These are phyloP conservation scores for Alviniconcha marisindica DNA, from an alignment of 1,140 invertebrate species.

Conservation along the genomic window DNA sequence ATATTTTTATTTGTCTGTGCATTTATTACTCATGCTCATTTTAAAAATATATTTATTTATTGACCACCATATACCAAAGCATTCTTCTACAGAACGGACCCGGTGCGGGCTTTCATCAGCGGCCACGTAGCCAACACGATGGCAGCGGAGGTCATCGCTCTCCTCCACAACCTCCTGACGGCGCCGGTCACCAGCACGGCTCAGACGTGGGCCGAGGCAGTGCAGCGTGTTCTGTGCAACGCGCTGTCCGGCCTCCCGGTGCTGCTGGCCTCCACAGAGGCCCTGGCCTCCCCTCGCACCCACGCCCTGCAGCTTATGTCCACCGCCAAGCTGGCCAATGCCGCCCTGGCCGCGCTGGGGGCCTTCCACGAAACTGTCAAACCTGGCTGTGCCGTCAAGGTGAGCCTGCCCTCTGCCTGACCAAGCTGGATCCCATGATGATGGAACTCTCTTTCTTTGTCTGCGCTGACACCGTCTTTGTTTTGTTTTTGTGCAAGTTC, in stretches of 20 bases:
- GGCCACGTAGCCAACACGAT: slow-evolving; percentile 76
- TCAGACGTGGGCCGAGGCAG: slow-evolving; percentile 72
- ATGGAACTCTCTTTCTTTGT: too few relatives aligned
- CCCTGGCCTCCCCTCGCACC: slow-evolving; percentile 63
- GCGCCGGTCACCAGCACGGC: slow-evolving; percentile 64
- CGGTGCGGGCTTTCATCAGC: slow-evolving; percentile 75
- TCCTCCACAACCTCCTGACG: slow-evolving; percentile 72
- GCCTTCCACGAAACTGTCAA: slow-evolving; percentile 75
- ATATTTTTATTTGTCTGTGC: too few relatives aligned
- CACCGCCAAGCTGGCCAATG: slow-evolving; percentile 73
- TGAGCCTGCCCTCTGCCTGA: too few relatives aligned
- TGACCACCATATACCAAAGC: too few relatives aligned
- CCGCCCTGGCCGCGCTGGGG: slow-evolving; percentile 75
- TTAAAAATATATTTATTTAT: too few relatives aligned
- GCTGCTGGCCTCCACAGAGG: slow-evolving; percentile 67
- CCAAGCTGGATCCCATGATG: too few relatives aligned
- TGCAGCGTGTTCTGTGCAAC: slow-evolving; percentile 72
- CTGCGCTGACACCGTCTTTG: too few relatives aligned
- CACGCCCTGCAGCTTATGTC: slow-evolving; percentile 69
- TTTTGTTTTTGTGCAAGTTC: too few relatives aligned
- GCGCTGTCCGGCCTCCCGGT: slow-evolving; percentile 69
- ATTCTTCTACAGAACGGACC: slow-evolving; percentile 65
- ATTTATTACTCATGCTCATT: too few relatives aligned
- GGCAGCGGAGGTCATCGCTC: slow-evolving; percentile 75
- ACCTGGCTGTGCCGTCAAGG: slow-evolving; percentile 73